phyloP scores from a whole-genome alignment of 2,888 invertebrate species.

The Eupithecia subumbrata region DNA sequence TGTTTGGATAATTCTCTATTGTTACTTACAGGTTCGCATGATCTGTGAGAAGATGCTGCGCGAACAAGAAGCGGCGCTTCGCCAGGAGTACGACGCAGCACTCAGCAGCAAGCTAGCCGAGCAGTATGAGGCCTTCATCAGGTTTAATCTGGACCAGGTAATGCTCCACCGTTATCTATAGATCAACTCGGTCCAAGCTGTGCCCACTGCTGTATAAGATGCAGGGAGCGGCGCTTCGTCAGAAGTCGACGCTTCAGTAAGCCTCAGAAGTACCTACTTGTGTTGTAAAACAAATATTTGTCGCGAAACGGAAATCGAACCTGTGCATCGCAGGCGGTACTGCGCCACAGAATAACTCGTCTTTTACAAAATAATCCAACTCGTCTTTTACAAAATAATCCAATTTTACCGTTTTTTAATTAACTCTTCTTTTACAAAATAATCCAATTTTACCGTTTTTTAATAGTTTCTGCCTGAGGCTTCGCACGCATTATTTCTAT shows the following conservation, averaged over 20 bases:
- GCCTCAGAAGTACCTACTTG: neutral
- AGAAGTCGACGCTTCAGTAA: neutral
- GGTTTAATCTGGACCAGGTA: slow-evolving; percentile 99
- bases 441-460: too few relatives aligned
- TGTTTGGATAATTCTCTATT: neutral
- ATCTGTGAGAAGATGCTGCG: slow-evolving; percentile 98
- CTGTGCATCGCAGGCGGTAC: too few relatives aligned
- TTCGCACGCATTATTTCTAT: too few relatives aligned
- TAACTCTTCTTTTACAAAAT: too few relatives aligned
- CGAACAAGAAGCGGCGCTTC: slow-evolving; percentile 96
- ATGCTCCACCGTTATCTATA: neutral
- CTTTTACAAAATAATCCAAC: too few relatives aligned
- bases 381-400: too few relatives aligned
- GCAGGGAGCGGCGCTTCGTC: neutral
- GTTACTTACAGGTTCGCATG: slow-evolving; percentile 90
- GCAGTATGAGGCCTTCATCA: slow-evolving; percentile 99
- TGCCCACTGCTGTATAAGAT: neutral
- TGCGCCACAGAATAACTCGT: too few relatives aligned
- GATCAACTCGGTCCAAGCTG: neutral
- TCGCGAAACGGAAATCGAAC: neutral
- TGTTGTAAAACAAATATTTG: neutral
- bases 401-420: too few relatives aligned
- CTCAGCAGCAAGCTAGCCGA: slow-evolving; percentile 97
- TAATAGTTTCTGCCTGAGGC: too few relatives aligned
- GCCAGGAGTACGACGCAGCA: slow-evolving; percentile 97